Evolutionary conservation across 2,888 invertebrate genomes (phyloP).

Genomic region (Cosmia pyralina): DNA sequence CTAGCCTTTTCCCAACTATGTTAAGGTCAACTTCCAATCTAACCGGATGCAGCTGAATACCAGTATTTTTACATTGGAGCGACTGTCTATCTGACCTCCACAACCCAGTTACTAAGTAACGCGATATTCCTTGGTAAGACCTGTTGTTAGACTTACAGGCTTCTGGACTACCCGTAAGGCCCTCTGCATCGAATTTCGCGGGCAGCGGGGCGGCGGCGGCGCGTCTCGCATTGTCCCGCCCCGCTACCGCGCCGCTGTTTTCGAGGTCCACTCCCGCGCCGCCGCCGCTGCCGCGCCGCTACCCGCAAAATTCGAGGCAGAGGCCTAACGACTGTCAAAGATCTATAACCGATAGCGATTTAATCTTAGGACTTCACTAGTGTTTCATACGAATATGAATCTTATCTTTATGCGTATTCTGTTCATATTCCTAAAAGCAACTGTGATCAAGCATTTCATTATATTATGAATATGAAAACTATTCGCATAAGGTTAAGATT

Average conservation of each 20-base stretch:
- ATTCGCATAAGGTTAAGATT: neutral
- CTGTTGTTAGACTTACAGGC: neutral
- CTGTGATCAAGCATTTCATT: no score
- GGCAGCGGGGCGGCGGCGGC: no score
- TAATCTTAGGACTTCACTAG: neutral
- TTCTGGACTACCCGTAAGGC: no score
- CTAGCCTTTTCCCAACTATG: neutral
- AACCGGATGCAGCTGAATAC: neutral
- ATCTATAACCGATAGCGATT: neutral
- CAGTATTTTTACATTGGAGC: neutral
- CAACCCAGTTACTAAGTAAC: neutral
- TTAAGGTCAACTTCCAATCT: no score
- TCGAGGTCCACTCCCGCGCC: no score
- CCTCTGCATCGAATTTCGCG: no score
- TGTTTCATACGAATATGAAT: neutral
- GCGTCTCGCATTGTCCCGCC: no score
- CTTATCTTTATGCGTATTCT: neutral
- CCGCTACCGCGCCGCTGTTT: no score
- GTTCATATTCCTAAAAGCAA: neutral
- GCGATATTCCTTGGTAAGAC: neutral
- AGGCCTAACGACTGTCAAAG: neutral
- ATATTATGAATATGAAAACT: neutral
- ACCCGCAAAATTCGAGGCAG: no score
- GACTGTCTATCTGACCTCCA: neutral
- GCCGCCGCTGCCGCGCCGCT: no score